Evolutionary conservation across 2,888 invertebrate species (phyloP).

Genomic region (Rotaria macrura): DNA sequence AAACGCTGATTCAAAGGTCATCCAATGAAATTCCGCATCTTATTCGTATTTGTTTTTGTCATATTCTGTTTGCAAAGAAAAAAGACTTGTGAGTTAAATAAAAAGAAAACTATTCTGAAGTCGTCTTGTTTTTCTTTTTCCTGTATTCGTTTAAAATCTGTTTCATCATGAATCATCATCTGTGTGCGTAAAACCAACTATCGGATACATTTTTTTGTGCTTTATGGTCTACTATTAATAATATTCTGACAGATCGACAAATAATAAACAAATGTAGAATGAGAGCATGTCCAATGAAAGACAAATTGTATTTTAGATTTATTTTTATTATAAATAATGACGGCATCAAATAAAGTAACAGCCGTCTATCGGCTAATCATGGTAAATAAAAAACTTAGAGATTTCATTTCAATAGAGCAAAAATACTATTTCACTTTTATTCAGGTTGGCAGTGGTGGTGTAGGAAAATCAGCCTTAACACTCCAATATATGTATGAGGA

Average conservation of each 20-base stretch:
- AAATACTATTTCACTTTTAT: slow-evolving; percentile 72
- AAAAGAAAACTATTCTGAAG: background rate
- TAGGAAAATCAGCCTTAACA: slow-evolving; percentile 95
- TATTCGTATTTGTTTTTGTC: background rate
- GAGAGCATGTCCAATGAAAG: background rate
- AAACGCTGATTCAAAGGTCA: background rate
- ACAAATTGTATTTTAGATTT: background rate
- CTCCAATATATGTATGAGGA: slow-evolving; percentile 99
- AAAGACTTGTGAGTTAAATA: background rate
- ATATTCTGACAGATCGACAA: background rate
- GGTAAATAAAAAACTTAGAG: background rate
- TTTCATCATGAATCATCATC: background rate
- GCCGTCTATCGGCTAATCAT: background rate
- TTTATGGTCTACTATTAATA: background rate
- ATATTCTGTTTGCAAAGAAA: background rate
- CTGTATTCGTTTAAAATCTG: too few species aligned
- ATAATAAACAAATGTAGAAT: background rate
- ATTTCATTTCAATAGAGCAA: background rate
- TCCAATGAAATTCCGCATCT: background rate
- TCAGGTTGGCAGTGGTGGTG: slow-evolving; percentile 96
- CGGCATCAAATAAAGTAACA: background rate
- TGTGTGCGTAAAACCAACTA: background rate
- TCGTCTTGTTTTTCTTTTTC: background rate
- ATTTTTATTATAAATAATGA: background rate
- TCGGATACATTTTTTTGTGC: background rate